Percentiles rank a stretch among this genome's conserved stretches.
phyloP scores from a whole-genome alignment of 2,888 invertebrate genomes.

The Lottia gigantea region DNA sequence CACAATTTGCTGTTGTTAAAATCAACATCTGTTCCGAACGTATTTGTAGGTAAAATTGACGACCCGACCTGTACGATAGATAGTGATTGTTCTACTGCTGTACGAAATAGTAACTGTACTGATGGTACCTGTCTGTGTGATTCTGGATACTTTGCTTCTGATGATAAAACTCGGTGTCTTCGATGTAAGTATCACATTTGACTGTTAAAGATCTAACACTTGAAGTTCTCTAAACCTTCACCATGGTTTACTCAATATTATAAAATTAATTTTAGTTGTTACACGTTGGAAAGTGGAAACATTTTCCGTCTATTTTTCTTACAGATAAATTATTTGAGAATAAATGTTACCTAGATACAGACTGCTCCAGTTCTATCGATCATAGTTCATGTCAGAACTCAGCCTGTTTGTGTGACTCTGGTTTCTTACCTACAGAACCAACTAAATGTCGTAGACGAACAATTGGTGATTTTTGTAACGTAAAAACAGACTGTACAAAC shows the following conservation, averaged over 20 bases:
- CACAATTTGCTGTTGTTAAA: too few relatives aligned
- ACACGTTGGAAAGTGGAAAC: too few relatives aligned
- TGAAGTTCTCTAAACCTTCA: too few relatives aligned
- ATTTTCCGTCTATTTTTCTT: too few relatives aligned
- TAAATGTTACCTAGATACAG: conserved; percentile 23
- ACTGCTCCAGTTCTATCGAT: conserved; percentile 25
- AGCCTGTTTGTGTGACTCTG: conserved; percentile 23
- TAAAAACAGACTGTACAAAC: neutral
- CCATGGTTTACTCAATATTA: too few relatives aligned
- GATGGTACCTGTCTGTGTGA: conserved; percentile 26
- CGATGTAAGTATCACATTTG: neutral
- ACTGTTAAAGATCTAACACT: too few relatives aligned
- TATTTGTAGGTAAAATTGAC: conserved; percentile 17
- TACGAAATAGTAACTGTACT: conserved; percentile 31
- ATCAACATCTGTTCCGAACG: too few relatives aligned
- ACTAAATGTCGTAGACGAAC: neutral
- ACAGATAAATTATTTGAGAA: conserved; percentile 12
- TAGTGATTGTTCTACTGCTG: conserved; percentile 31
- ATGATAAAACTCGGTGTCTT: conserved; percentile 5
- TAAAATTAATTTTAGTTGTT: too few relatives aligned
- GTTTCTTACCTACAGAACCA: neutral
- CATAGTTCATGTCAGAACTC: conserved; percentile 24
- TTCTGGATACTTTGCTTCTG: conserved; percentile 24
- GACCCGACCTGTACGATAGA: conserved; percentile 26
- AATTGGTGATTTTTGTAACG: neutral